phyloP scores from a whole-genome alignment of 2,113 vertebrate genomes.

The Zosterops lateralis region DNA sequence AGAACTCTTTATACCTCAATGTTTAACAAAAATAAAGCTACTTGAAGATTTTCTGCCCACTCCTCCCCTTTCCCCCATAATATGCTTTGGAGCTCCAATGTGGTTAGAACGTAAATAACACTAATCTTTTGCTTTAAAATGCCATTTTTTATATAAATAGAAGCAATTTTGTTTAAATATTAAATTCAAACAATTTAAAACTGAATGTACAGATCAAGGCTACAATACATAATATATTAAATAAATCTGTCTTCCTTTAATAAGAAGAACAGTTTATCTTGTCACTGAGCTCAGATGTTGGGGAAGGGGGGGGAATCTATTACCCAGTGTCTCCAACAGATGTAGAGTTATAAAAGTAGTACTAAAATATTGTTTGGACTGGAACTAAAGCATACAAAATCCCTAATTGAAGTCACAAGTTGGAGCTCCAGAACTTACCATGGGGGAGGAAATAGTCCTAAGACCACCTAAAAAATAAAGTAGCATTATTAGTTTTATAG shows the following conservation, averaged over 20 bases:
- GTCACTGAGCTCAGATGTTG: conserved; percentile 52
- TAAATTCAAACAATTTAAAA: neutral
- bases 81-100: conserved; percentile 73
- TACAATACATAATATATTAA: neutral
- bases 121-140: conserved; percentile 38
- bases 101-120: conserved; percentile 49
- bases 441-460: conserved; percentile 71
- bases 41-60: conserved; percentile 35
- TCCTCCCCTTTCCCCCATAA: conserved; percentile 67
- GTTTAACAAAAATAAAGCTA: neutral
- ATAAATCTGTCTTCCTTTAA: neutral
- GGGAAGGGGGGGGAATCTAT: conserved; percentile 45
- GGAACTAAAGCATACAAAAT: conserved; percentile 59
- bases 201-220: conserved; percentile 4
- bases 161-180: neutral
- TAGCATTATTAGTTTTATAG: conserved; percentile 59
- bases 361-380: conserved; percentile 35
- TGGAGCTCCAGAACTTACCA: conserved; percentile 75
- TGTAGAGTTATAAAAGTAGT: neutral
- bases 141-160: neutral
- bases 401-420: conserved; percentile 67
- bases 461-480: conserved; percentile 71
- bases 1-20: neutral
- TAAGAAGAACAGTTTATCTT: conserved; percentile 9
- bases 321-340: conserved; percentile 33